Evolutionary conservation across 2,797 vertebrate genomes (phyloP).

Genomic region (Melanotaenia parkinsoni): DNA sequence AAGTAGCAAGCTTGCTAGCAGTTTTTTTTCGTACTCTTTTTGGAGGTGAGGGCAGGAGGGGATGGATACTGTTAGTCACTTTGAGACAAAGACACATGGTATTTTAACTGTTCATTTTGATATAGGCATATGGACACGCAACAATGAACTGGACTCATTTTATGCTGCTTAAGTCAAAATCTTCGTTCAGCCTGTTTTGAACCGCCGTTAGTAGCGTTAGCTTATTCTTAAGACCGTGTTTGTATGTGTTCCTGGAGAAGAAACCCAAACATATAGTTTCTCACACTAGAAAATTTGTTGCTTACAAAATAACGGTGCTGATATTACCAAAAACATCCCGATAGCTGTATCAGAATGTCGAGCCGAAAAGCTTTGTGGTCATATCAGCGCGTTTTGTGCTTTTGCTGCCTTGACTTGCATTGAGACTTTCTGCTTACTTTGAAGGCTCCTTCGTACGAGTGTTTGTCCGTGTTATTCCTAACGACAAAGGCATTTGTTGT

Average conservation of each 20-base stretch:
- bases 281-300: slow-evolving; percentile 31
- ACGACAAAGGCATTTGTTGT: slow-evolving; percentile 18
- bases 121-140: background rate
- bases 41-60: slow-evolving; percentile 16
- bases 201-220: slow-evolving; percentile 55
- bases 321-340: slow-evolving; percentile 51
- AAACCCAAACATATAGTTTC: slow-evolving; percentile 63
- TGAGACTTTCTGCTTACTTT: slow-evolving; percentile 45
- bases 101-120: slow-evolving; percentile 21
- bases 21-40: slow-evolving; percentile 63
- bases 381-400: slow-evolving; percentile 52
- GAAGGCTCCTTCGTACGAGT: slow-evolving; percentile 7
- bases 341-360: slow-evolving; percentile 34
- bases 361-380: slow-evolving; percentile 26
- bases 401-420: slow-evolving; percentile 37
- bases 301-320: slow-evolving; percentile 52
- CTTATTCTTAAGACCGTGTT: slow-evolving; percentile 55
- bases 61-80: slow-evolving; percentile 37
- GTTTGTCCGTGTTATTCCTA: background rate
- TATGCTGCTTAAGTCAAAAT: slow-evolving; percentile 32
- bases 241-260: slow-evolving; percentile 33
- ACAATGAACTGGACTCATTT: slow-evolving; percentile 2
- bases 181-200: slow-evolving; percentile 1
- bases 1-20: slow-evolving; percentile 84
- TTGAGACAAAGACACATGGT: slow-evolving; percentile 60